A percentile compares a stretch with the other conserved stretches of the same genome.
These are phyloP conservation scores for Whitmania pigra DNA, from an alignment of 1,140 invertebrate genomes.

Conservation along the genomic window DNA sequence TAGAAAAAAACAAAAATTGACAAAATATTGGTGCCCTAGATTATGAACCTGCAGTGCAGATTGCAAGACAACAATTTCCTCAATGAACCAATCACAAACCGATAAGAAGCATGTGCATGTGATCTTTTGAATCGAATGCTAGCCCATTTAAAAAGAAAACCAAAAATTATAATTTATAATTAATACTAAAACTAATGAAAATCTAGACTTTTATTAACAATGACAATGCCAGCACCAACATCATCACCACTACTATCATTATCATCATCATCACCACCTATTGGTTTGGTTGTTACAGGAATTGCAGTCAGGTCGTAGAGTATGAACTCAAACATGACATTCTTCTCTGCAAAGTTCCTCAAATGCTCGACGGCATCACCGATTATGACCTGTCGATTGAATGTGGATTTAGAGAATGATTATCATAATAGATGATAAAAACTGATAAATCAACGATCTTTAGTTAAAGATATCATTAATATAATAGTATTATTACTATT, in stretches of 20 bases:
- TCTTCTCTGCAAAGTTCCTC: slow-evolving; percentile 61
- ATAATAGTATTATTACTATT: too few relatives aligned
- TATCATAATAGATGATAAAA: too few relatives aligned
- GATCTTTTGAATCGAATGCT: background rate
- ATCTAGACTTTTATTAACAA: background rate
- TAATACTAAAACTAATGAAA: background rate
- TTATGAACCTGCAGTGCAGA: background rate
- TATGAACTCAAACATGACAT: slow-evolving; percentile 74
- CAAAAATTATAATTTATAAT: background rate
- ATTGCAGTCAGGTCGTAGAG: slow-evolving; percentile 86
- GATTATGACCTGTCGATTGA: slow-evolving; percentile 60
- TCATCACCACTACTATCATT: background rate
- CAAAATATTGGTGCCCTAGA: background rate
- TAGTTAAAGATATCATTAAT: too few relatives aligned
- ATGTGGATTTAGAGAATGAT: background rate
- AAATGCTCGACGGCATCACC: slow-evolving; percentile 74
- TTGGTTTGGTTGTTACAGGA: slow-evolving; percentile 44
- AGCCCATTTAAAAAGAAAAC: background rate
- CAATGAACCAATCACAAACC: background rate
- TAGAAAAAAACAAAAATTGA: background rate
- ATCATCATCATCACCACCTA: slow-evolving; percentile 20
- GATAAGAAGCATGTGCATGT: background rate
- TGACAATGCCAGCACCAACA: background rate
- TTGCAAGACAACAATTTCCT: background rate
- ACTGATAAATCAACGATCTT: too few relatives aligned